Evolutionary conservation across 1,140 invertebrate genomes (phyloP).

Genomic region (Ceratosolen fusciceps): DNA sequence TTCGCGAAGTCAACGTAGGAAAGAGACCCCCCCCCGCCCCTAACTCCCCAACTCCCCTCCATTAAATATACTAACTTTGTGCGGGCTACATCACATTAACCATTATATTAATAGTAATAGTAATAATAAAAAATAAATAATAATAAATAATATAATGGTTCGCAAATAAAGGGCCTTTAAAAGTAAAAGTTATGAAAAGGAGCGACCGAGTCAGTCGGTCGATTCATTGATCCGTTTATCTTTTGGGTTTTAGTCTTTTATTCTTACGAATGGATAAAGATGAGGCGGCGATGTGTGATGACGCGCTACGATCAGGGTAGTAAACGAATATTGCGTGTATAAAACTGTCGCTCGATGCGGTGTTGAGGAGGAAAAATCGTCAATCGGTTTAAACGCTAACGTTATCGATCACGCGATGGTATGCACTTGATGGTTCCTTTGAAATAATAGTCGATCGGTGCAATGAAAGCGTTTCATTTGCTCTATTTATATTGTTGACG

Average conservation of each 20-base stretch:
- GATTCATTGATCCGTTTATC: constrained; percentile 49
- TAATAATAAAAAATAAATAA: too few species aligned
- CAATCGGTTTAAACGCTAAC: background rate
- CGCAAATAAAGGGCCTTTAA: constrained; percentile 41
- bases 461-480: background rate
- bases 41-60: background rate
- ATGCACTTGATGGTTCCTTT: background rate
- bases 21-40: too few species aligned
- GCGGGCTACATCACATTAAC: background rate
- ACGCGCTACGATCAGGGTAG: constrained; percentile 49
- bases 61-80: constrained; percentile 13
- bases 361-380: background rate
- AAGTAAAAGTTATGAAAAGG: constrained; percentile 43
- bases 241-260: constrained; percentile 71
- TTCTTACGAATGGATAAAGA: constrained; percentile 25
- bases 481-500: constrained; percentile 2
- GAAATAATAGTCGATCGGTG: background rate
- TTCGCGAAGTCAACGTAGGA: constrained; percentile 20
- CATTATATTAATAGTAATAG: too few species aligned
- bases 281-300: constrained; percentile 49
- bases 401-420: background rate
- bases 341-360: constrained; percentile 9
- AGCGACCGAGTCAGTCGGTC: constrained; percentile 37
- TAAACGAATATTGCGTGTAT: constrained; percentile 33
- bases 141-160: constrained; percentile 18